A percentile compares a stretch with the other conserved stretches of the same genome.
These are phyloP conservation scores for Tipula unca DNA, from an alignment of 2,888 invertebrate genomes.

Conservation along the genomic window DNA sequence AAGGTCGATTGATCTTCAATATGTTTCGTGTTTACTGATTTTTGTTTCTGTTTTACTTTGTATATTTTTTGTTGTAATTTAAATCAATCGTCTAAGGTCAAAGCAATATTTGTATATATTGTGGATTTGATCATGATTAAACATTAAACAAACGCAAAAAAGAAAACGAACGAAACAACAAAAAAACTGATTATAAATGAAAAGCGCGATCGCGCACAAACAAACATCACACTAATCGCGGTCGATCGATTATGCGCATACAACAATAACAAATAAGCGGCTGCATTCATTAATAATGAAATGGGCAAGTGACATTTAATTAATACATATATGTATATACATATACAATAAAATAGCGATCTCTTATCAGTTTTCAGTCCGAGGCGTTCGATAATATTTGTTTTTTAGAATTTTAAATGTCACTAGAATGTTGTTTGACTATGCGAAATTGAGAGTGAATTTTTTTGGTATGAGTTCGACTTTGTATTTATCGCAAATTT, in stretches of 20 bases:
- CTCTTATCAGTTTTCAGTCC: background rate
- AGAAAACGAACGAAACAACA: background rate
- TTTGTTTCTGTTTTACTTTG: background rate
- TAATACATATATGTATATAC: too few relatives aligned
- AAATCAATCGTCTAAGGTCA: background rate
- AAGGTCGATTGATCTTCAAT: background rate
- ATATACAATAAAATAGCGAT: background rate
- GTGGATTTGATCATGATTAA: background rate
- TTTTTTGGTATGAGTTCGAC: background rate
- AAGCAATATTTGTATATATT: background rate
- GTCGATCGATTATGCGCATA: background rate
- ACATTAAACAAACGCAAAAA: background rate
- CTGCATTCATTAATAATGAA: background rate
- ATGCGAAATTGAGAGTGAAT: background rate
- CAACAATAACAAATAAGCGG: background rate
- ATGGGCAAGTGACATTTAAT: background rate
- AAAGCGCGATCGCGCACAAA: background rate
- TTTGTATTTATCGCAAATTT: background rate
- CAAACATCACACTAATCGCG: background rate
- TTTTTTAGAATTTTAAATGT: conserved; percentile 2
- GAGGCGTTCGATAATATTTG: background rate
- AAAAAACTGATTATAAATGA: too few relatives aligned
- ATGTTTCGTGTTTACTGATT: background rate
- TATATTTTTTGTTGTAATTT: background rate
- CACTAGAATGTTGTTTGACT: conserved; percentile 4